Percentiles rank a stretch among this genome's conserved stretches.
These are phyloP conservation scores for Oryzias dopingdopingensis DNA, from an alignment of 2,797 vertebrate genomes.

Conservation along the genomic window DNA sequence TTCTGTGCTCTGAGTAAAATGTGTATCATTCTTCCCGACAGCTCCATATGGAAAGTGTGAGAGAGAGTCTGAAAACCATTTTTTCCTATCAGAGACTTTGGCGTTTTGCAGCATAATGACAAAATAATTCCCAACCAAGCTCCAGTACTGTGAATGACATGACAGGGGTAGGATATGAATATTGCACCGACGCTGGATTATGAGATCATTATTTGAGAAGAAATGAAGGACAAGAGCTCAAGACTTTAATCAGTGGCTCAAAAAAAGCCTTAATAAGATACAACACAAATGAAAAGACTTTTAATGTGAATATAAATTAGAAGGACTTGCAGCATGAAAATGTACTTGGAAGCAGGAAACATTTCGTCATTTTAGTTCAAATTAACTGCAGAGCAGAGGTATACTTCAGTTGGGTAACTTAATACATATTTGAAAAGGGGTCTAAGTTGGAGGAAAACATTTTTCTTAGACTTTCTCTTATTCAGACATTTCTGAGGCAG, in stretches of 20 bases:
- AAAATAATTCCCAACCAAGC: slow-evolving; percentile 33
- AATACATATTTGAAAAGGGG: not conserved
- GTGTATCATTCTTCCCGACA: not conserved
- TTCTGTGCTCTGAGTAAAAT: slow-evolving; percentile 13
- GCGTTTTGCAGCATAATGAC: too few relatives aligned
- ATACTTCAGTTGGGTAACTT: not conserved
- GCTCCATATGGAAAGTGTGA: not conserved
- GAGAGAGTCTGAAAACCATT: not conserved
- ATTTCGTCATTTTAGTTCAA: not conserved
- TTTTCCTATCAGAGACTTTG: slow-evolving; percentile 6
- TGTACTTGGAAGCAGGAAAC: slow-evolving; percentile 27
- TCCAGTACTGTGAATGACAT: slow-evolving; percentile 8
- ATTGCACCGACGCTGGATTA: slow-evolving; percentile 12
- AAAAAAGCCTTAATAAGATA: slow-evolving; percentile 8
- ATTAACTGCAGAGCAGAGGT: too few relatives aligned
- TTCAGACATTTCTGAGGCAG: not conserved
- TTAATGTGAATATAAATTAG: too few relatives aligned
- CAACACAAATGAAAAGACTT: too few relatives aligned
- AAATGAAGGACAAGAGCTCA: slow-evolving; percentile 24
- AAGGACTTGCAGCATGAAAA: too few relatives aligned
- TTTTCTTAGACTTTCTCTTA: not conserved
- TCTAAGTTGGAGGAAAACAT: not conserved
- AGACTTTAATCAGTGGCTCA: slow-evolving; percentile 18
- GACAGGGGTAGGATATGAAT: slow-evolving; percentile 10
- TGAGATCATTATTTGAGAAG: slow-evolving; percentile 22